phyloP scores from a whole-genome alignment of 2,888 invertebrate genomes.

The Campoplex nolae region DNA sequence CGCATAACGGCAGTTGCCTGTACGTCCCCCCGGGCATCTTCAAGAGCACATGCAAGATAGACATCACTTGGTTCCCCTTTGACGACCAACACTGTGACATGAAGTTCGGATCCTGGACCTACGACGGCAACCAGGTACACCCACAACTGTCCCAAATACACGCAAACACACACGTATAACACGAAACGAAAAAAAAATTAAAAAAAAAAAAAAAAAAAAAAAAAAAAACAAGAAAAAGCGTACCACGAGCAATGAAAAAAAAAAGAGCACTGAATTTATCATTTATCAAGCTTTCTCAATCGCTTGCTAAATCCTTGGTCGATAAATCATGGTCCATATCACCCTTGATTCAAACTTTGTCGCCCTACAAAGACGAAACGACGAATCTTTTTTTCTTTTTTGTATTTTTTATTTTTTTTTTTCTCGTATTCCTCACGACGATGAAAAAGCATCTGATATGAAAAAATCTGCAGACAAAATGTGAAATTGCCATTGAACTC shows the following conservation, averaged over 20 bases:
- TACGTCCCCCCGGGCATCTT: slow-evolving; percentile 99
- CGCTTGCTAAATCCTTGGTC: slow-evolving; percentile 14
- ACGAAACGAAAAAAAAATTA: slow-evolving; percentile 77
- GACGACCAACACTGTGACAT: slow-evolving; percentile 99
- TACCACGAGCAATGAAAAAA: slow-evolving; percentile 42
- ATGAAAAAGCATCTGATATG: neutral
- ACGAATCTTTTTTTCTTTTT: neutral
- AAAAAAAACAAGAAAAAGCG: too few relatives aligned
- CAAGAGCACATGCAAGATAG: slow-evolving; percentile 99
- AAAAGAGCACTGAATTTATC: slow-evolving; percentile 47
- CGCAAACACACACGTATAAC: slow-evolving; percentile 69
- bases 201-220: slow-evolving; percentile 63
- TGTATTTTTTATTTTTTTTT: neutral
- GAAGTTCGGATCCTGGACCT: slow-evolving; percentile 99
- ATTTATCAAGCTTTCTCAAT: slow-evolving; percentile 56
- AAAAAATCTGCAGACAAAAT: slow-evolving; percentile 7
- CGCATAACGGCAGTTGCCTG: slow-evolving; percentile 98
- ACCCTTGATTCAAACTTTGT: neutral
- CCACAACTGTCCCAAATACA: slow-evolving; percentile 77
- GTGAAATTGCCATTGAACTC: neutral
- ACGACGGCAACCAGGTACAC: slow-evolving; percentile 97
- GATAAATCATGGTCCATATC: slow-evolving; percentile 6
- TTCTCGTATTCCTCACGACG: neutral
- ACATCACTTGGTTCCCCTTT: slow-evolving; percentile 99
- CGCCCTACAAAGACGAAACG: neutral